Evolutionary conservation across 2,797 vertebrate genomes (phyloP).

Genomic region (Trichosurus vulpecula): DNA sequence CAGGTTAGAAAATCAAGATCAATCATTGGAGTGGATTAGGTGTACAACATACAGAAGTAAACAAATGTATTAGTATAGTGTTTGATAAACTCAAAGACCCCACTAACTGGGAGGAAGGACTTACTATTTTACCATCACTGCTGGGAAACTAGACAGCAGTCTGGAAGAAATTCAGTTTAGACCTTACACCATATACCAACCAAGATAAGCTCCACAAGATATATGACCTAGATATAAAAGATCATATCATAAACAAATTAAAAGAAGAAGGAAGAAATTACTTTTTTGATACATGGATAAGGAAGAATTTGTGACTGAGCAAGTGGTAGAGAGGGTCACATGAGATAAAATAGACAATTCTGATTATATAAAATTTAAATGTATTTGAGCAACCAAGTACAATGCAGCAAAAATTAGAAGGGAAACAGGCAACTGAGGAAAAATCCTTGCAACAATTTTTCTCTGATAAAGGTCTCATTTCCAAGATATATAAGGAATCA

Average conservation of each 20-base stretch:
- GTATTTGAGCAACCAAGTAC: neutral
- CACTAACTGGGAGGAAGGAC: neutral
- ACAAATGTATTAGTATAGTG: neutral
- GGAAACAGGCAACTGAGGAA: neutral
- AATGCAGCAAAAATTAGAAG: neutral
- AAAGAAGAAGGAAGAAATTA: neutral
- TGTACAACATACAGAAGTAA: neutral
- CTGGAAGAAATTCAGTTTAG: neutral
- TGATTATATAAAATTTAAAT: neutral
- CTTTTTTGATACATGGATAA: neutral
- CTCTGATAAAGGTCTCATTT: neutral
- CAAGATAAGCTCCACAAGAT: neutral
- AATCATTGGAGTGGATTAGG: neutral
- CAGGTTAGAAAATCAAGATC: neutral
- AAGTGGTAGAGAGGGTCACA: neutral
- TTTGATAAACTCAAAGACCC: neutral
- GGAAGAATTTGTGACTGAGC: neutral
- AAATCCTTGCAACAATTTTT: neutral
- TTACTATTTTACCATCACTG: neutral
- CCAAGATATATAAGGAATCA: neutral
- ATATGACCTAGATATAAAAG: neutral
- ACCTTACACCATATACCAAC: neutral
- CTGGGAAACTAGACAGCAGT: neutral
- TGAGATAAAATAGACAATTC: neutral
- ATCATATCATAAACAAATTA: neutral